Base-by-base conservation (phyloP, 1,140 invertebrate species). In the Neodiprion lecontei region DNA sequence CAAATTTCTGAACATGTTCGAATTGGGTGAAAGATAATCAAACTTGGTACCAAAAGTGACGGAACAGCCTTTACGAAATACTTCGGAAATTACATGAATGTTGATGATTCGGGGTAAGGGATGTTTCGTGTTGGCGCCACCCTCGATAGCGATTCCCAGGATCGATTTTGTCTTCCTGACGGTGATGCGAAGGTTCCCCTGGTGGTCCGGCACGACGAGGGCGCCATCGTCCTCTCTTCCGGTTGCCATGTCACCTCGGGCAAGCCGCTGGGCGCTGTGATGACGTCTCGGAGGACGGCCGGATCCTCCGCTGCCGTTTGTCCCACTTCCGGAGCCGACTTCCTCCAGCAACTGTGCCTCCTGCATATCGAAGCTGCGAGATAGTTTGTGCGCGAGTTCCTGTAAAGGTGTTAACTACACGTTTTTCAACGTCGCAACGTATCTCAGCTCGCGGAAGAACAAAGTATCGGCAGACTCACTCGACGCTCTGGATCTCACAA, bases 131-230 rank as follows among this genome's bases (percentile, higher is more conserved):
- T 99, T 97, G 77, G 95, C 94, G 70, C 98, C 98, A 75, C 98
- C 98, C 90, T 98, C 97, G 80, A 99, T 98, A 70, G 97, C 97
- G 80, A 99, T 97, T 75, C 97, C 97, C 78, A 99, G 91, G 82
- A 97, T 96, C 66, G 96, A 95, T 89, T 97, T 97, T 21, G 94
- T 96, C 88, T 98, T 98, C 87, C 93, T 95, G 77, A 96, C 95
- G 75, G 93, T 95, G 81, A 96, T 94, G 82, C 95, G 91, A 79
- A 96, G 91, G 87, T 96, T 95, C 75, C 95, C 95, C 87, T 95
- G 94, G 85, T 95, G 92, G 88, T 96, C 95, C 77, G 93, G 91
- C 81, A 95, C 92, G 76, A 96, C 93, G 81, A 92, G 88, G 77
- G 91, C 91, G 72, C 91, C 90, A 83, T 92, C 90, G 79, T 91